Evolutionary conservation across 2,797 vertebrate species (phyloP).

Genomic region (Hemitrygon akajei): DNA sequence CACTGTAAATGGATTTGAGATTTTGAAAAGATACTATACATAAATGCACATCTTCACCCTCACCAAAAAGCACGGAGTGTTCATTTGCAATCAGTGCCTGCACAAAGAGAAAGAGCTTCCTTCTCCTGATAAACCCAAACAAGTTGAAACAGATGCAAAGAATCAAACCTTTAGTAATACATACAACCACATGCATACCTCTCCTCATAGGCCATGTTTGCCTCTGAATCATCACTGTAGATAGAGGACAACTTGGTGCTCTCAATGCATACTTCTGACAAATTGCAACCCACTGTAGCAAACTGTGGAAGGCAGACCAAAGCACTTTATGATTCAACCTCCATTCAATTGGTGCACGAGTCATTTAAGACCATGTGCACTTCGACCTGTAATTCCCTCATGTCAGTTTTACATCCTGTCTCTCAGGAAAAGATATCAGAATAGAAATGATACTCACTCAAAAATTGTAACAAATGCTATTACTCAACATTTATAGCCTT

Average conservation of each 20-base stretch:
- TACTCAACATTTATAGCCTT: slow-evolving; percentile 58
- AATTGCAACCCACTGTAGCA: slow-evolving; percentile 10
- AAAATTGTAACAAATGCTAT: slow-evolving; percentile 45
- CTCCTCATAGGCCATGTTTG: not conserved
- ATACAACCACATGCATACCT: not conserved
- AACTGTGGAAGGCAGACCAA: slow-evolving; percentile 51
- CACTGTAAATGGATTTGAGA: no score
- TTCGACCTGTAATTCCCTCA: slow-evolving; percentile 49
- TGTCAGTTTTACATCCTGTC: slow-evolving; percentile 21
- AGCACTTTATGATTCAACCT: slow-evolving; percentile 68
- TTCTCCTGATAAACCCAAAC: not conserved
- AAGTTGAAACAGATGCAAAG: not conserved
- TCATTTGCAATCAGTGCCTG: not conserved
- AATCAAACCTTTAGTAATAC: not conserved
- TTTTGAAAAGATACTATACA: not conserved
- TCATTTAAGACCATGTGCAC: slow-evolving; percentile 67
- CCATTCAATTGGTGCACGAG: slow-evolving; percentile 62
- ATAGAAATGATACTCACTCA: not conserved
- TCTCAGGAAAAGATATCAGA: not conserved
- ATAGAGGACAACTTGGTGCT: not conserved
- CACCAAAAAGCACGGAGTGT: not conserved
- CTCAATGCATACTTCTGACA: not conserved
- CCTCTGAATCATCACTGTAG: not conserved
- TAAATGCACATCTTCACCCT: not conserved
- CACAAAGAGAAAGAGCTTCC: not conserved